phyloP scores from a whole-genome alignment of 2,113 vertebrate species.

The Leptosomus discolor region DNA sequence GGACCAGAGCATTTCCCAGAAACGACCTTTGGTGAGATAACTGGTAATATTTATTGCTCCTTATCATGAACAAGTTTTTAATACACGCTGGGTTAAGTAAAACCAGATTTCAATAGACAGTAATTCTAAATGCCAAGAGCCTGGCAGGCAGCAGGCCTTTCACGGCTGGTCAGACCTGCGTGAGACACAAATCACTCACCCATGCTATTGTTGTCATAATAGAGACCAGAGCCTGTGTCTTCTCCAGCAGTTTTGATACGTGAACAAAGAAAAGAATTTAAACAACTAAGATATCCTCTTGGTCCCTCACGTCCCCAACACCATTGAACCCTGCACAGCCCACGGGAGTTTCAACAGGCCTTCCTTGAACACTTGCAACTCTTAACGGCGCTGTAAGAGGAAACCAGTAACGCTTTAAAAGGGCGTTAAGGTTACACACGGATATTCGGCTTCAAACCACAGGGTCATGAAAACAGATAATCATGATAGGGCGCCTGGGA shows the following conservation, averaged over 20 bases:
- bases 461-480: not conserved
- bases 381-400: not conserved
- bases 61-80: not conserved
- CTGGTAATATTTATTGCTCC: not conserved
- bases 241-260: not conserved
- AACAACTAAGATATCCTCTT: not conserved
- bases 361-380: not conserved
- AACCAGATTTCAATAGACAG: not conserved
- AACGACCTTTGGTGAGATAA: not conserved
- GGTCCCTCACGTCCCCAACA: not conserved
- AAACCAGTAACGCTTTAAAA: not conserved
- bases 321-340: not conserved
- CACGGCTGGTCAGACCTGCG: not conserved
- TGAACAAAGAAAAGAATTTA: not conserved
- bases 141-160: not conserved
- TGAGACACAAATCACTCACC: not conserved
- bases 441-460: not conserved
- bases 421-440: not conserved
- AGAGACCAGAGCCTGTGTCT: not conserved
- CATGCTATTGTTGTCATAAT: not conserved
- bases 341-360: not conserved
- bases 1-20: not conserved
- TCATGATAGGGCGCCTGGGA: not conserved
- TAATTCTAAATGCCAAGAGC: not conserved
- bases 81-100: not conserved